Conservation (phyloP, 37 sponge, comb jelly and placozoan species). For the Chondrosia reniformis region DNA sequence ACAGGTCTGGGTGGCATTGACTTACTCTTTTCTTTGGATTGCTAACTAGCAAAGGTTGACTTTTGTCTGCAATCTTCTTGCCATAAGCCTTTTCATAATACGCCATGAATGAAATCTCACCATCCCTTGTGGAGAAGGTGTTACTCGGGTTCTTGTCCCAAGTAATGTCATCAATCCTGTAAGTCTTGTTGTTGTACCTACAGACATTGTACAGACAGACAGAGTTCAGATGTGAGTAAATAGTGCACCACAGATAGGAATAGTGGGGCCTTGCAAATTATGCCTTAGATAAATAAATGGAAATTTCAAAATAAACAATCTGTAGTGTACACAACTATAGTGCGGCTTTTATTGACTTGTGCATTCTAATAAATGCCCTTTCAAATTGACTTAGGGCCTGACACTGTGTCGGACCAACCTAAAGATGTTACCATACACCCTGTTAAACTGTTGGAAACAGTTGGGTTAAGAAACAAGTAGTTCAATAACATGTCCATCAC, state of each 20-base stretch:
- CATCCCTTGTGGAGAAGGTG: constrained; percentile 51
- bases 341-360: too few species aligned
- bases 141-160: constrained; percentile 73
- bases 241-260: too few species aligned
- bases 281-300: background rate
- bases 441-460: too few species aligned
- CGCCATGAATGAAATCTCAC: constrained; percentile 64
- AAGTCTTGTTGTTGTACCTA: constrained; percentile 96
- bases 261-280: too few species aligned
- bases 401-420: too few species aligned
- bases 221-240: too few species aligned
- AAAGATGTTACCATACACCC: too few species aligned
- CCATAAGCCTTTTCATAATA: constrained; percentile 76
- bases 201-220: background rate
- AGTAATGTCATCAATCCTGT: constrained; percentile 94
- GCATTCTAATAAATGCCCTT: too few species aligned
- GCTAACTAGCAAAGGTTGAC: constrained; percentile 87
- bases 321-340: background rate
- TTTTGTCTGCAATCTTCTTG: constrained; percentile 55
- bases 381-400: too few species aligned
- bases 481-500: too few species aligned
- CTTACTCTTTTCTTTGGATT: constrained; percentile 56
- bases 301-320: background rate
- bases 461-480: too few species aligned
- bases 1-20: too few species aligned